Base-by-base conservation (phyloP, 1,140 invertebrate genomes). In the Drosophila suzukii region DNA sequence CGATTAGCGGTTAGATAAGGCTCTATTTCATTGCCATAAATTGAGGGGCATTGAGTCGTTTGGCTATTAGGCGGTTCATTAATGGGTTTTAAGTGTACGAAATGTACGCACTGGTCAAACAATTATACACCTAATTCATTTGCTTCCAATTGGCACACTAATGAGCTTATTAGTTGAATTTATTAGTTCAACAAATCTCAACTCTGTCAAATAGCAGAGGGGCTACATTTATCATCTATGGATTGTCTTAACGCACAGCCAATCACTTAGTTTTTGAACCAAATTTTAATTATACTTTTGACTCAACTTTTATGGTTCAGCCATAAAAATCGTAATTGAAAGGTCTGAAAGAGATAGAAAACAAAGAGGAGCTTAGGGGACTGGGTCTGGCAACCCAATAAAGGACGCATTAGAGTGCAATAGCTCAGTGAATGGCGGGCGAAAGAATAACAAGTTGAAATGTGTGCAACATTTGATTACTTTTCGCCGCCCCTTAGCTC, bases 401-500 rank as follows among this genome's bases (percentile, higher is more conserved):
- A 57, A 57, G 51, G n/a, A 38, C 10, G 59, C 65, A 72, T 76
- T 60, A 70, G 56, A 39, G 60, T 44, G 57, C 59, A 65, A 39
- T 36, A 34, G 50, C 34, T 27, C 12, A 36, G 17, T 13, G 34
- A 6, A 8, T 30, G 46, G n/a, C 4, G 11, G 47, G 24, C 13
- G 54, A 60, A 51, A 61, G 70, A 50, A 47, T 32, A 72, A 70
- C 60, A 51, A 56, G 56, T n/a, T 47, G 72, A 75, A 63, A 62
- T 83, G 72, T 84, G 81, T 60, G 72, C 75, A 79, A 79, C 81
- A 83, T 84, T 83, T 83, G 81, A 84, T 84, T 85, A 85, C 77
- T 74, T 81, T 81, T 77, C 49, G 70, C 59, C 47, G 49, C 53
- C 67, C 54, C 68, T 41, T 20, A 15, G 30, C 36, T 41, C 39